These are phyloP conservation scores for Cercopithecus neglectus DNA, from an alignment of 2,797 vertebrate genomes.

Conservation along the genomic window DNA sequence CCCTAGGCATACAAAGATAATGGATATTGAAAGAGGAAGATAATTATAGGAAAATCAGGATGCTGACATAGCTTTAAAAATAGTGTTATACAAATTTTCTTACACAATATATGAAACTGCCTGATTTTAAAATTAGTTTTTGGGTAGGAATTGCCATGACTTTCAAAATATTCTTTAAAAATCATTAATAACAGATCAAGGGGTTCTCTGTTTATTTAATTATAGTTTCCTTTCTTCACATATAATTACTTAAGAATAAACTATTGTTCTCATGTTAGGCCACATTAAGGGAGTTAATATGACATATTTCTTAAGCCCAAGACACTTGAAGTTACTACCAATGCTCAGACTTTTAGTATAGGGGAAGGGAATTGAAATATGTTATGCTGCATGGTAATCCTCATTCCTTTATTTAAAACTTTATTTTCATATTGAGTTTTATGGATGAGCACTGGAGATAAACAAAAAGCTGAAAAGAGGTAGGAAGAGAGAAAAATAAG, in stretches of 20 bases:
- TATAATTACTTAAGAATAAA: slow-evolving; percentile 39
- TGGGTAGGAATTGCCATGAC: background rate
- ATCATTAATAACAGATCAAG: background rate
- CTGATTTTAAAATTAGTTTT: slow-evolving; percentile 21
- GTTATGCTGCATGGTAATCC: background rate
- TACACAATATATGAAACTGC: background rate
- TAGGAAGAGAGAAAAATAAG: background rate
- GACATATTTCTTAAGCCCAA: background rate
- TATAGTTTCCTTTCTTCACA: background rate
- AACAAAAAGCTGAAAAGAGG: background rate
- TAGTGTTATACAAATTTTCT: slow-evolving; percentile 11
- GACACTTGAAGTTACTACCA: background rate
- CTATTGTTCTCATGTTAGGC: background rate
- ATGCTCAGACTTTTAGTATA: background rate
- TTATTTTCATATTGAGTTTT: background rate
- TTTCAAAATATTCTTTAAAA: background rate
- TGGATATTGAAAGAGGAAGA: slow-evolving; percentile 52
- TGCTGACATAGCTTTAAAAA: slow-evolving; percentile 31
- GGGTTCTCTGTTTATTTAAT: background rate
- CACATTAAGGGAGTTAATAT: background rate
- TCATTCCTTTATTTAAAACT: background rate
- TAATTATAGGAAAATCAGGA: slow-evolving; percentile 55
- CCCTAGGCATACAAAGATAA: slow-evolving; percentile 50
- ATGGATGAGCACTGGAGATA: background rate
- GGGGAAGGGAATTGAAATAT: background rate